A percentile compares a stretch with the other conserved stretches of the same genome.
These are phyloP conservation scores for Hippopotamus amphibius DNA, from an alignment of 2,113 vertebrate genomes.

Conservation along the genomic window DNA sequence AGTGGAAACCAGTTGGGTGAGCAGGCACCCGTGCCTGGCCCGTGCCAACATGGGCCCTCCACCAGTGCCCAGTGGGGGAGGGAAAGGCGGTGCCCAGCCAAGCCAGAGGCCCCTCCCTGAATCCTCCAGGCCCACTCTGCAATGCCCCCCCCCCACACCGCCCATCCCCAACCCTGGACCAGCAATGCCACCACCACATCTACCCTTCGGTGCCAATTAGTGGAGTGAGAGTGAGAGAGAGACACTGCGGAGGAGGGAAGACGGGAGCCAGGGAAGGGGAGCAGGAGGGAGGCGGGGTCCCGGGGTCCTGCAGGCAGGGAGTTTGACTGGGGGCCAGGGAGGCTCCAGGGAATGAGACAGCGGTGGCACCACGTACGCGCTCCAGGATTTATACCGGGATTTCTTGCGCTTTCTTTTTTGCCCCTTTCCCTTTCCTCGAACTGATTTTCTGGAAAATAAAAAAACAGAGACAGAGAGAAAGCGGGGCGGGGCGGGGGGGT, in stretches of 20 bases:
- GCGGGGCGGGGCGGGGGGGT: slow-evolving; percentile 26
- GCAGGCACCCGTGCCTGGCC: slow-evolving; percentile 33
- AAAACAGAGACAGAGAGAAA: slow-evolving; percentile 81
- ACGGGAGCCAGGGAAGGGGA: slow-evolving; percentile 54
- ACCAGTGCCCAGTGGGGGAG: slow-evolving; percentile 76
- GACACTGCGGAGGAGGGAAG: slow-evolving; percentile 69
- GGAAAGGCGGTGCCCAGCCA: slow-evolving; percentile 82
- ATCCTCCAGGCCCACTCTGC: slow-evolving; percentile 46
- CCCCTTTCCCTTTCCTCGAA: slow-evolving; percentile 96
- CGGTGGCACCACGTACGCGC: slow-evolving; percentile 95
- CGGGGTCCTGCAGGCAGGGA: slow-evolving; percentile 71
- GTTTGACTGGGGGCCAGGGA: slow-evolving; percentile 75
- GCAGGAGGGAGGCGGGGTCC: slow-evolving; percentile 55
- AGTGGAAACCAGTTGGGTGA: slow-evolving; percentile 63
- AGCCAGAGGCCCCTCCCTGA: slow-evolving; percentile 68
- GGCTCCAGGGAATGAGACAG: slow-evolving; percentile 80
- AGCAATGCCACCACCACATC: slow-evolving; percentile 73
- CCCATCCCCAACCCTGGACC: slow-evolving; percentile 24
- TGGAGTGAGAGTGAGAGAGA: slow-evolving; percentile 73
- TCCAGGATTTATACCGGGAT: slow-evolving; percentile 95
- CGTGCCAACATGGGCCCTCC: slow-evolving; percentile 61
- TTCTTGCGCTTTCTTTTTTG: slow-evolving; percentile 99
- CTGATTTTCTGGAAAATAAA: slow-evolving; percentile 94
- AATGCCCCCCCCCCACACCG: neutral
- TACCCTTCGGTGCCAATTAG: slow-evolving; percentile 80